phyloP scores from a whole-genome alignment of 1,140 invertebrate genomes.

The Neotoxoptera formosana region DNA sequence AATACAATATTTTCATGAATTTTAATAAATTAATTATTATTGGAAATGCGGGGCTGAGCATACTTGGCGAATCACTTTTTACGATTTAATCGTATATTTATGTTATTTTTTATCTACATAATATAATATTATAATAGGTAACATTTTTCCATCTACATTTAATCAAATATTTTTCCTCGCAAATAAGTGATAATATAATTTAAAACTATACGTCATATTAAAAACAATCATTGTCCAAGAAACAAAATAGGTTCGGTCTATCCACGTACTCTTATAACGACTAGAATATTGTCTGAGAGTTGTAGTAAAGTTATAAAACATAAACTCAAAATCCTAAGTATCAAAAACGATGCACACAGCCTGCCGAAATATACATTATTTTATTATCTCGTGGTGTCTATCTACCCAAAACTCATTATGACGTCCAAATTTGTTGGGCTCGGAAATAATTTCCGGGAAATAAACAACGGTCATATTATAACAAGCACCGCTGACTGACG shows the following conservation, averaged over 20 bases:
- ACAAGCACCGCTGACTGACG: no score
- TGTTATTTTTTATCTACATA: no score
- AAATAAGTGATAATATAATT: background rate
- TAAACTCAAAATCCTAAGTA: background rate
- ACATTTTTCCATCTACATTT: no score
- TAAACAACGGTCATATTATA: background rate
- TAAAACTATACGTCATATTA: background rate
- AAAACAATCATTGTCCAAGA: background rate
- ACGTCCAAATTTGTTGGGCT: background rate
- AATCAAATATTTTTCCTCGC: no score
- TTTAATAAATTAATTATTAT: no score
- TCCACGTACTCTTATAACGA: background rate
- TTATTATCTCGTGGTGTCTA: no score
- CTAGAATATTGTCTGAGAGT: background rate
- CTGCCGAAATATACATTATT: no score
- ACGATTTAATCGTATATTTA: no score
- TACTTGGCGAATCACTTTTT: no score
- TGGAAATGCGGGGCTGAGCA: no score
- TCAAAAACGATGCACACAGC: background rate
- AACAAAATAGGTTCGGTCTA: background rate
- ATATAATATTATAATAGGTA: no score
- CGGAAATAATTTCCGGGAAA: background rate
- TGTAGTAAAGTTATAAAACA: background rate
- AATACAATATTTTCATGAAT: no score
- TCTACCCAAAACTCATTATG: background rate